phyloP scores from a whole-genome alignment of 2,113 vertebrate genomes.

The Holacanthus passer region DNA sequence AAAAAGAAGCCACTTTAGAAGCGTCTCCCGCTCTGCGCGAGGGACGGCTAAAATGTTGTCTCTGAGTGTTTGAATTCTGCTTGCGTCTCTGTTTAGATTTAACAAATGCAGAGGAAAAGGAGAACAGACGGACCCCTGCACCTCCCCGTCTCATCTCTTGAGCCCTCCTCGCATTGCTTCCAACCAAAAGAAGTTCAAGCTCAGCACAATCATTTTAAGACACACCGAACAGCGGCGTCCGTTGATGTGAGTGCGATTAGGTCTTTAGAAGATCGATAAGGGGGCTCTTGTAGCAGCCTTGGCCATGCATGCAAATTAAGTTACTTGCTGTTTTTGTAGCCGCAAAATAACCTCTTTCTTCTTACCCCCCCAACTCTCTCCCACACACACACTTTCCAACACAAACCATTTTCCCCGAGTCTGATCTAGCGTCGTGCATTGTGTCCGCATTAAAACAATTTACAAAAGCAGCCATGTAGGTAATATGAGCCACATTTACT shows the following conservation, averaged over 20 bases:
- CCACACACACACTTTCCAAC: background rate
- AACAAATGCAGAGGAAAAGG: background rate
- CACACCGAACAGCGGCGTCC: background rate
- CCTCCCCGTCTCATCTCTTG: background rate
- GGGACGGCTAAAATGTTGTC: slow-evolving; percentile 7
- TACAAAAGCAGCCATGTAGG: background rate
- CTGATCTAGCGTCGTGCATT: background rate
- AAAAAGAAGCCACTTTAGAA: slow-evolving; percentile 36
- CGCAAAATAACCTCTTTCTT: background rate
- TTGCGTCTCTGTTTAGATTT: background rate
- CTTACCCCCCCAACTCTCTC: background rate
- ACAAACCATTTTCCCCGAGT: background rate
- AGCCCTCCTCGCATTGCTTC: background rate
- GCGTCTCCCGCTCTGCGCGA: background rate
- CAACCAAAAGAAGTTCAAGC: slow-evolving; percentile 22
- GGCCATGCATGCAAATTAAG: slow-evolving; percentile 5
- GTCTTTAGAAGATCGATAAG: slow-evolving; percentile 25
- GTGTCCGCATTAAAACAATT: background rate
- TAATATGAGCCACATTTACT: background rate
- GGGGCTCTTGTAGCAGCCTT: background rate
- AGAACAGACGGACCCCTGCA: slow-evolving; percentile 14
- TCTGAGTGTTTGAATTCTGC: background rate
- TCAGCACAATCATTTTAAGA: slow-evolving; percentile 21
- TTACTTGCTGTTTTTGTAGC: background rate
- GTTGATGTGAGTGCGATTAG: slow-evolving; percentile 6